phyloP scores from a whole-genome alignment of 37 sponge, comb jelly and placozoan species.

The Dysidea cf. avara region DNA sequence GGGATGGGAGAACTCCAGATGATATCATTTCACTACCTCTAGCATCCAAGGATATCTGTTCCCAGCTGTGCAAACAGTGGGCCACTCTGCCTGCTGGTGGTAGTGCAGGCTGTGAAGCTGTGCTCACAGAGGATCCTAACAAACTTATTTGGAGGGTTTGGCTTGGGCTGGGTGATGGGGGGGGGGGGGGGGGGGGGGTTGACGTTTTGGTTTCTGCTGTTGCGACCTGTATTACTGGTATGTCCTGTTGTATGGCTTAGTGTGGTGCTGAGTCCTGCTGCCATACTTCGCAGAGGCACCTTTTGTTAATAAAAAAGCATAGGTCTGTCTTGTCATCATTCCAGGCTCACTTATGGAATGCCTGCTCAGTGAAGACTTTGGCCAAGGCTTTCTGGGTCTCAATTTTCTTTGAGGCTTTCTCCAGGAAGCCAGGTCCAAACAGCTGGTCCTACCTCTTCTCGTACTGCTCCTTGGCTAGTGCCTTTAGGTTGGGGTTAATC shows the following conservation, averaged over 20 bases:
- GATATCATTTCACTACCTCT: neutral
- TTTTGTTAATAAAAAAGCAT: slow-evolving; percentile 27
- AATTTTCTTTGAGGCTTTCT: slow-evolving; percentile 29
- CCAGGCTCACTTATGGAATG: neutral
- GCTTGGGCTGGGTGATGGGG: neutral
- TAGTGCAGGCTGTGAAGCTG: neutral
- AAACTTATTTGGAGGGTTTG: neutral
- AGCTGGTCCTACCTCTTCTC: slow-evolving; percentile 10
- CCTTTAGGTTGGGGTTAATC: slow-evolving; percentile 37
- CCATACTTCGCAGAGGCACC: slow-evolving; percentile 19
- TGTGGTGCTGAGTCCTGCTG: slow-evolving; percentile 18
- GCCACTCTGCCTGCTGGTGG: slow-evolving; percentile 11
- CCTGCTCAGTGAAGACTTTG: neutral
- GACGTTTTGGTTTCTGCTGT: no score
- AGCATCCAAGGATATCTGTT: slow-evolving; percentile 6
- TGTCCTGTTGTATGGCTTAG: slow-evolving; percentile 10
- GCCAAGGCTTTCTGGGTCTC: slow-evolving; percentile 13
- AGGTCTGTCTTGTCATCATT: slow-evolving; percentile 16
- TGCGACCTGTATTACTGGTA: neutral
- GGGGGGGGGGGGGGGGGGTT: neutral
- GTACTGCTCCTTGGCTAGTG: slow-evolving; percentile 27
- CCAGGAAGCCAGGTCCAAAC: slow-evolving; percentile 32
- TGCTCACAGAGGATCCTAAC: no score
- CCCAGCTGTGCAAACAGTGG: slow-evolving; percentile 6
- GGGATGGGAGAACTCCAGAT: slow-evolving; percentile 15